phyloP scores from a whole-genome alignment of 2,888 invertebrate genomes.

The Andrena minutula region DNA sequence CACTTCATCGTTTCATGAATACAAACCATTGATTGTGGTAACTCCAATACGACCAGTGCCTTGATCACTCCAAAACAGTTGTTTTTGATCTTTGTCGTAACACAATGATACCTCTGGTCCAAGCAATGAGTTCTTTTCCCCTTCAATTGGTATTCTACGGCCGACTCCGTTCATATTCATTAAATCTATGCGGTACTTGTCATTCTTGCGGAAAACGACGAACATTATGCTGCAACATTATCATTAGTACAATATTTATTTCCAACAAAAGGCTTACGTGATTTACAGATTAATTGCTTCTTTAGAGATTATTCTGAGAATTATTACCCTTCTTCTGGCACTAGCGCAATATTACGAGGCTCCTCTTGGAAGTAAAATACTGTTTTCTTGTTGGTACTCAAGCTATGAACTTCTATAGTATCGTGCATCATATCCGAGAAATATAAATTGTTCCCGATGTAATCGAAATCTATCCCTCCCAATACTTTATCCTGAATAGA shows the following conservation, averaged over 20 bases:
- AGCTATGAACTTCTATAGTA: conserved; percentile 89
- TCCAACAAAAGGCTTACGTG: background rate
- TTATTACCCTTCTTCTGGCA: conserved; percentile 88
- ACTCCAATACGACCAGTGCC: conserved; percentile 89
- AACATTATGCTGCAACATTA: conserved; percentile 79
- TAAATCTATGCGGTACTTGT: conserved; percentile 87
- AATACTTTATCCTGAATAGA: conserved; percentile 85
- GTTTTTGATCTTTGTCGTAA: conserved; percentile 87
- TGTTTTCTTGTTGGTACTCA: conserved; percentile 87
- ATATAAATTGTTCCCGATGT: conserved; percentile 90
- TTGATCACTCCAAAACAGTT: conserved; percentile 90
- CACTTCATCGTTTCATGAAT: conserved; percentile 31
- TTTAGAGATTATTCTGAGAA: background rate
- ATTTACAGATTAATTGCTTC: background rate
- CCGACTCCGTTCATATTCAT: conserved; percentile 89
- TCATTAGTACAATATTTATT: background rate
- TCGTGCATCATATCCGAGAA: conserved; percentile 89
- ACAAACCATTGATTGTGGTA: conserved; percentile 87
- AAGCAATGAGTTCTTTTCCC: conserved; percentile 82
- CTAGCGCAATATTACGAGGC: conserved; percentile 90
- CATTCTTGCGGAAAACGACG: conserved; percentile 74
- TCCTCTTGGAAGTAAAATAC: conserved; percentile 87
- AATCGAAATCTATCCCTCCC: conserved; percentile 89
- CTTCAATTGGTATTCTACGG: conserved; percentile 82
- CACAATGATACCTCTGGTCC: conserved; percentile 86